Percentiles rank a stretch among this genome's conserved stretches.
These are phyloP conservation scores for Penaeus japonicus DNA, from an alignment of 1,140 invertebrate genomes.

Conservation along the genomic window DNA sequence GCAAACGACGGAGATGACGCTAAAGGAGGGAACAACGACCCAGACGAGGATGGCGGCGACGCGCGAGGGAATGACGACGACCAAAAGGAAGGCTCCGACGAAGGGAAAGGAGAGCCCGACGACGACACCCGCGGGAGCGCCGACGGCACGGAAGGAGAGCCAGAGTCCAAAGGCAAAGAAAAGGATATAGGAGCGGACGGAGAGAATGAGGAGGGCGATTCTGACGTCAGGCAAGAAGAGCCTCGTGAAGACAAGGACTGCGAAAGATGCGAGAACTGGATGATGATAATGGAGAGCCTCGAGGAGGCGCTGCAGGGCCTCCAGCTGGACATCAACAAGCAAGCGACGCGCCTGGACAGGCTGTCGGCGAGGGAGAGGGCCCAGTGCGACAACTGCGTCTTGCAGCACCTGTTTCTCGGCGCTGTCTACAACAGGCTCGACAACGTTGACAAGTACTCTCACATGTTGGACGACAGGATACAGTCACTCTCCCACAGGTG, in stretches of 20 bases:
- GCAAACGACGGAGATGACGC: not conserved
- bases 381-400: conserved; percentile 37
- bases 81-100: not conserved
- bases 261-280: conserved; percentile 1
- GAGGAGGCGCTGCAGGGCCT: conserved; percentile 13
- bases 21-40: too few relatives aligned
- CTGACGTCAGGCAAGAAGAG: not conserved
- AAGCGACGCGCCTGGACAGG: conserved; percentile 1
- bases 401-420: conserved; percentile 25
- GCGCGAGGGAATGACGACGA: not conserved
- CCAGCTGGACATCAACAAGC: conserved; percentile 27
- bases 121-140: not conserved
- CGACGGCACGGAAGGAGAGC: not conserved
- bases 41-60: not conserved
- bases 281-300: not conserved
- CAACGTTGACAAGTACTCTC: conserved; percentile 28
- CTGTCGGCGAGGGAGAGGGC: not conserved
- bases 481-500: conserved; percentile 35
- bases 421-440: conserved; percentile 12
- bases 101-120: not conserved
- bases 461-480: conserved; percentile 32
- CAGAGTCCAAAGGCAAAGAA: not conserved
- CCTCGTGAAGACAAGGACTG: not conserved
- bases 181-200: not conserved
- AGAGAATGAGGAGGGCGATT: not conserved